These are phyloP conservation scores for Drosophila pseudoobscura DNA, from an alignment of 1,140 invertebrate species.

Conservation along the genomic window DNA sequence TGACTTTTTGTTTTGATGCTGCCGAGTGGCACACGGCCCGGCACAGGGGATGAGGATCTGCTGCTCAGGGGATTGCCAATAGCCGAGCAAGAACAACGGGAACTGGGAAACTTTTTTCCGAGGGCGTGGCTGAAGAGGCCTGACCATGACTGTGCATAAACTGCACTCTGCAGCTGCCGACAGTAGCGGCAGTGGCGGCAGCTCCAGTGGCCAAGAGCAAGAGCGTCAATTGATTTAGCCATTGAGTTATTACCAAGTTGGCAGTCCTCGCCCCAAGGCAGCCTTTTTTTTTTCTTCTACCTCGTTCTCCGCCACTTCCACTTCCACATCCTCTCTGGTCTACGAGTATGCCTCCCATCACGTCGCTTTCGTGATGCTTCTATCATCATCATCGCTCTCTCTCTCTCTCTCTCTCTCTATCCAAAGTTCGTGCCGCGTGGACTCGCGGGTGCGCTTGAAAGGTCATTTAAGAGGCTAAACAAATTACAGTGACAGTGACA, in stretches of 20 bases:
- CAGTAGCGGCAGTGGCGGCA: constrained; percentile 2
- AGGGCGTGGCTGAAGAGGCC: not conserved
- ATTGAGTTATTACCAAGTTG: constrained; percentile 63
- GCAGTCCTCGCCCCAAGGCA: not conserved
- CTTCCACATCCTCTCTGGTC: too few species aligned
- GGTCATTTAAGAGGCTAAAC: too few species aligned
- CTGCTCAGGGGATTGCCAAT: constrained; percentile 28
- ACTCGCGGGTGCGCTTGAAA: too few species aligned
- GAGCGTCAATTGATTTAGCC: constrained; percentile 70
- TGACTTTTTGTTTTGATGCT: constrained; percentile 64
- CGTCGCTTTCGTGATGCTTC: too few species aligned
- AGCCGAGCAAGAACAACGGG: constrained; percentile 25
- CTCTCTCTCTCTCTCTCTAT: too few species aligned
- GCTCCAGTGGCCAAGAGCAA: constrained; percentile 22
- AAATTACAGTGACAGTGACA: too few species aligned
- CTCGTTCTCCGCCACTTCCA: not conserved
- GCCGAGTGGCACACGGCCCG: constrained; percentile 15
- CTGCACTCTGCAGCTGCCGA: constrained; percentile 30
- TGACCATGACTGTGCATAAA: constrained; percentile 34
- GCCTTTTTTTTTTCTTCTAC: not conserved
- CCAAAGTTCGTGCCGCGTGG: too few species aligned
- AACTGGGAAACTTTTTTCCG: constrained; percentile 14
- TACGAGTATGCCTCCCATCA: too few species aligned
- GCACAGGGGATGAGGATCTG: not conserved
- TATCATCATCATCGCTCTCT: too few species aligned